These are phyloP conservation scores for Eulemur rufifrons DNA, from an alignment of 2,113 vertebrate species.

Conservation along the genomic window DNA sequence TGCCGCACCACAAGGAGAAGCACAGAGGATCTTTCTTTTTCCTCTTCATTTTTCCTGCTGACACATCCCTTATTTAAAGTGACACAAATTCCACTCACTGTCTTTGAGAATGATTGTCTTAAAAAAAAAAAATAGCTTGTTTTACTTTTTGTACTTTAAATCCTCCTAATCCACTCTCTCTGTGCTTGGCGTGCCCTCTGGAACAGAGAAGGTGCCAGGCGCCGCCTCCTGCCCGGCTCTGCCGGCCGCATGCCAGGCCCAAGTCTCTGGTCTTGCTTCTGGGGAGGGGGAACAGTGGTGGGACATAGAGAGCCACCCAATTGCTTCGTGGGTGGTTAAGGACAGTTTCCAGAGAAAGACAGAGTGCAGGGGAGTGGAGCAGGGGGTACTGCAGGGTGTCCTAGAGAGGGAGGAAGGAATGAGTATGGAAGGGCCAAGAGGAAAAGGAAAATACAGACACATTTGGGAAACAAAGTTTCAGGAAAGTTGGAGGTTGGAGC, in stretches of 20 bases:
- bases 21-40: neutral
- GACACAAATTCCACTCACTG: conserved; percentile 60
- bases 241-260: conserved; percentile 74
- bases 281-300: neutral
- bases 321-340: no score
- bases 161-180: conserved; percentile 74
- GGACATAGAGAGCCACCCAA: accelerated
- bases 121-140: conserved; percentile 43
- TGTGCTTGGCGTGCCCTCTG: conserved; percentile 62
- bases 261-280: conserved; percentile 25
- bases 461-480: neutral
- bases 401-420: neutral
- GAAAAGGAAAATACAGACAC: neutral
- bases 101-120: conserved; percentile 58
- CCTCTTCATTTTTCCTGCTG: conserved; percentile 3
- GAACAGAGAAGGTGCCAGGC: conserved; percentile 77
- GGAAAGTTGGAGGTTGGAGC: neutral
- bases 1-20: neutral
- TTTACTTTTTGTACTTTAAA: conserved; percentile 73
- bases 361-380: neutral
- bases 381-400: neutral
- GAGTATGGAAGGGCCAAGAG: no score
- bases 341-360: neutral
- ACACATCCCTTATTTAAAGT: conserved; percentile 50
- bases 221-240: conserved; percentile 65